Conservation (phyloP, 64 coral and sea anemone species). For the Stichodactyla mertensii region DNA sequence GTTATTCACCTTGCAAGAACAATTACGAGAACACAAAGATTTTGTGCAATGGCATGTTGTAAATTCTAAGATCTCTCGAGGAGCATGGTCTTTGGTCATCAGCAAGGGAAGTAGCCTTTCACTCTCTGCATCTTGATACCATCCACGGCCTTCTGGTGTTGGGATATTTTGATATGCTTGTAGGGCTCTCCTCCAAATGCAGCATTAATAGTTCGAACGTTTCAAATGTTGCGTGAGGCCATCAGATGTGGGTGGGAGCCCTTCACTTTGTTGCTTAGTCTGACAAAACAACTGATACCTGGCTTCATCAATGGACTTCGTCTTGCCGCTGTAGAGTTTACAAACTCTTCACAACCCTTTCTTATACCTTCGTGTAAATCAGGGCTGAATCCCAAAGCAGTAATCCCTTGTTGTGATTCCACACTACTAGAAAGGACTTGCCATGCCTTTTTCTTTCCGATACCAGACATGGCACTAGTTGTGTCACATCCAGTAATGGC, state of each 20-base stretch:
- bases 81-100: too few species aligned
- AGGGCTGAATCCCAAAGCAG: neutral
- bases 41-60: too few species aligned
- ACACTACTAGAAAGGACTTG: neutral
- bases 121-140: too few species aligned
- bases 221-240: conserved; percentile 34
- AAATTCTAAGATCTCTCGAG: too few species aligned
- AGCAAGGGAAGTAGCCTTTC: too few species aligned
- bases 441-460: conserved; percentile 20
- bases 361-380: neutral
- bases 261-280: conserved; percentile 25
- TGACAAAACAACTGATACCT: conserved; percentile 50
- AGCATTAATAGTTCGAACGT: conserved; percentile 29
- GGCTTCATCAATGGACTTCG: conserved; percentile 16
- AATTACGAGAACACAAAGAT: too few species aligned
- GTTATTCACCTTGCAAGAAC: too few species aligned
- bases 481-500: neutral
- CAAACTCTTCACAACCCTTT: neutral
- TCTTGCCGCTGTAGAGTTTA: neutral
- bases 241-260: conserved; percentile 34
- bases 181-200: conserved; percentile 13
- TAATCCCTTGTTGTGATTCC: neutral
- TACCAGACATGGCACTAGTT: neutral
- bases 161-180: too few species aligned
- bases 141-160: too few species aligned